Evolutionary conservation across 2,888 invertebrate genomes (phyloP), one percentile per base, ranked within the genome.

Genomic region (Leuctra nigra): DNA sequence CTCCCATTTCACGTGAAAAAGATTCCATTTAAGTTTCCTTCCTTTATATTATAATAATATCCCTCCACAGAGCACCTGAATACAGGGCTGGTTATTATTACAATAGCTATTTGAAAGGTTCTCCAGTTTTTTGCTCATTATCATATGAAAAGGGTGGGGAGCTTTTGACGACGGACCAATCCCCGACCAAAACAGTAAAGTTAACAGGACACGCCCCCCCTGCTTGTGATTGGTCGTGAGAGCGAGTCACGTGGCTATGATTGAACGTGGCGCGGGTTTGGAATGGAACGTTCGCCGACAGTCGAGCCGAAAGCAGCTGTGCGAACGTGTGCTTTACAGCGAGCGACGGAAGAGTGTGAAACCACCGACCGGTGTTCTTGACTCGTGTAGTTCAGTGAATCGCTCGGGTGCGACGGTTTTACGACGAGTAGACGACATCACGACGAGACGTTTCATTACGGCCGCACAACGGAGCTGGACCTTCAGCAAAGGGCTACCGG

Each of bases 401-500:
- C 50, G 35, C 50, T 4, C 3, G 35, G 18, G 50, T 50, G 50
- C 35, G 35, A 36, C 35, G 33, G n/a, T n/a, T n/a, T n/a, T n/a
- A n/a, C n/a, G n/a, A n/a, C n/a, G n/a, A n/a, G n/a, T n/a, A n/a
- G n/a, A n/a, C n/a, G n/a, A n/a, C n/a, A n/a, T 29, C 18, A 11
- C 18, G 35, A 22, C 23, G 50, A 50, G 35, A 33, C 35, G 50
- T 66, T 68, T 68, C 63, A 68, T 63, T 69, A 80, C 80, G 74
- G 77, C 77, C 68, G 70, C 80, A 83, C 74, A 76, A 80, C 84
- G 84, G 85, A 86, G 79, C 84, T 85, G 76, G 85, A 86, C 66
- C 79, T 85, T 70, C 84, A 85, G 68, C 73, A 78, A 66, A 84
- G 84, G 76, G 82, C 84, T 77, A 82, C 84, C 77, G 84, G 84